phyloP scores from a whole-genome alignment of 2,797 vertebrate genomes.

The Schizothorax lantsangensis region DNA sequence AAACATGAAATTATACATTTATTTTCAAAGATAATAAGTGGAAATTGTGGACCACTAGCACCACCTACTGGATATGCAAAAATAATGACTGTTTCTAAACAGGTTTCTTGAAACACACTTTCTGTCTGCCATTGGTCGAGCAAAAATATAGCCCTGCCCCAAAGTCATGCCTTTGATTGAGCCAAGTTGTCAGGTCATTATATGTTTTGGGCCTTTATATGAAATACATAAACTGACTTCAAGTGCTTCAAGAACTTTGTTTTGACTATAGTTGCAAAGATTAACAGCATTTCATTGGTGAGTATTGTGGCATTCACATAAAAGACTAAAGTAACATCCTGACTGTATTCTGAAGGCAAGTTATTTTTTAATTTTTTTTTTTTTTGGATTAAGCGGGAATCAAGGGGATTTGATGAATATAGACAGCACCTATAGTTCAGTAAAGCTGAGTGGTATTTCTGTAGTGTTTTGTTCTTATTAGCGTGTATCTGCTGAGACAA shows the following conservation, averaged over 20 bases:
- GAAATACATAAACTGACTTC: background rate
- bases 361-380: too few species aligned
- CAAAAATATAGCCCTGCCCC: background rate
- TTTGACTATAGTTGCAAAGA: background rate
- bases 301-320: background rate
- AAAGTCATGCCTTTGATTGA: background rate
- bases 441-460: constrained; percentile 19
- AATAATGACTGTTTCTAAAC: background rate
- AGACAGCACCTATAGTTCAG: background rate
- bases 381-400: too few species aligned
- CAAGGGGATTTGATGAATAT: background rate
- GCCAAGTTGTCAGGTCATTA: background rate
- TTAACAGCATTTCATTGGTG: background rate
- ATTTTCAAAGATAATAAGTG: background rate
- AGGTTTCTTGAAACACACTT: background rate
- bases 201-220: background rate
- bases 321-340: background rate
- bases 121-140: background rate
- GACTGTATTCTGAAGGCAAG: background rate
- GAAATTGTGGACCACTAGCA: background rate
- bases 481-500: background rate
- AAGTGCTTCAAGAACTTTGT: too few species aligned
- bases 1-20: too few species aligned
- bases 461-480: constrained; percentile 19
- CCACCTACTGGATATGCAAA: background rate